These are phyloP conservation scores for Xylota sylvarum DNA, from an alignment of 2,888 invertebrate genomes.

Conservation along the genomic window DNA sequence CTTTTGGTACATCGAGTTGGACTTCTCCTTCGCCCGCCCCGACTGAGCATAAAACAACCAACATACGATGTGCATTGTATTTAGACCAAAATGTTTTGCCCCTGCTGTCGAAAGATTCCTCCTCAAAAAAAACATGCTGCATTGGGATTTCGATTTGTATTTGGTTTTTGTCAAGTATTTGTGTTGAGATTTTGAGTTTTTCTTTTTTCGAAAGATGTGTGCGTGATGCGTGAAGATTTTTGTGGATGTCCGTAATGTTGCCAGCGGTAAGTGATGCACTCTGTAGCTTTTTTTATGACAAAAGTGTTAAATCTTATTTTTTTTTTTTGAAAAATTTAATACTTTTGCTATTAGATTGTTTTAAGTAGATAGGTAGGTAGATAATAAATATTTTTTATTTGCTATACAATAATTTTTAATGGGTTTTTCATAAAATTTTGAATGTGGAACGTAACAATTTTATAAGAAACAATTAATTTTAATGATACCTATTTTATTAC, in stretches of 20 bases:
- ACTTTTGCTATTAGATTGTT: not conserved
- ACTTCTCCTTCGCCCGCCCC: conserved; percentile 43
- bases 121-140: conserved; percentile 31
- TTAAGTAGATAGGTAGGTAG: not conserved
- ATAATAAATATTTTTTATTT: not conserved
- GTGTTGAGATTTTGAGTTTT: conserved; percentile 16
- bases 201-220: not conserved
- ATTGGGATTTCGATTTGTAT: conserved; percentile 12
- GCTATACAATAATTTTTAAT: not conserved
- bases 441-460: too few relatives aligned
- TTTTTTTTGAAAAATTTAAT: not conserved
- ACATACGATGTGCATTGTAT: conserved; percentile 51
- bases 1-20: conserved; percentile 72
- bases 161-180: conserved; percentile 2
- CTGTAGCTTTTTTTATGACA: too few relatives aligned
- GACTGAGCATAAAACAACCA: conserved; percentile 14
- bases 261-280: not conserved
- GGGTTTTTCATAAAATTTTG: too few relatives aligned
- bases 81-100: conserved; percentile 62
- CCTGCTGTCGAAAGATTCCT: conserved; percentile 8
- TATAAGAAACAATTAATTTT: too few relatives aligned
- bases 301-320: too few relatives aligned
- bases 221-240: conserved; percentile 5
- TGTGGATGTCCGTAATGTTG: not conserved
- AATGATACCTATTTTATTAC: too few relatives aligned